Evolutionary conservation across 1,140 invertebrate genomes (phyloP), one percentile per base, ranked within the genome.

Genomic region (Leguminivora glycinivorella): DNA sequence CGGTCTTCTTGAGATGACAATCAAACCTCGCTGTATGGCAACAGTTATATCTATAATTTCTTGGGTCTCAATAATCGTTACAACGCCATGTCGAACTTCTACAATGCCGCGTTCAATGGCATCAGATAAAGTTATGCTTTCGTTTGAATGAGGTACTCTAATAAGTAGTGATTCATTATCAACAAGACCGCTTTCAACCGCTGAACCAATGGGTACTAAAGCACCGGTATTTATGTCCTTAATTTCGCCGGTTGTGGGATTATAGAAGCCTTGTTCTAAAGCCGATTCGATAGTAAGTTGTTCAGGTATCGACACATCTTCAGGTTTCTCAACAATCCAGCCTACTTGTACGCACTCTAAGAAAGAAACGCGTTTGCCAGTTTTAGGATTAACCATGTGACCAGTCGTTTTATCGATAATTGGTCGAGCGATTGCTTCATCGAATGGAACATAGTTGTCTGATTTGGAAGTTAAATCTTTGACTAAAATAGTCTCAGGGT

Each of bases 381-480:
- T 96, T 85, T 95, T 95, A 9, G 95, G 94, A 92, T 98, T 96
- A 4, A 97, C 94, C 94, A 98, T 95, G 77, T 96, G 93, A 7
- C 96, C 96, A 0, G 94, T 93, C 70, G 94, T 94, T 82, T 94
- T 93, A 88, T 98, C 95, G 67, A 98, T 93, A 19, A 97, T 83
- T 1, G 95, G 94, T 74, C 93, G 92, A 67, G 95, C 93, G 22
- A 98, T 92, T 4, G 97, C 97, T 83, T 95, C 94, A 69, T 94
- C 91, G n/a, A 98, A 88, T 2, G 95, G 90, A 60, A 97, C 92
- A 80, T 94, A 96, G 79, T 92, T 93, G 24, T 95, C 93, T 10
- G 92, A 92, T 85, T 94, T 94, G 69, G 93, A 93, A 71, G 93
- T 93, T 73, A 95, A 88, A 91, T 98, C 95, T 90, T 96, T 96